Conservation (phyloP, 2,888 invertebrate genomes). For the Sesia apiformis region DNA sequence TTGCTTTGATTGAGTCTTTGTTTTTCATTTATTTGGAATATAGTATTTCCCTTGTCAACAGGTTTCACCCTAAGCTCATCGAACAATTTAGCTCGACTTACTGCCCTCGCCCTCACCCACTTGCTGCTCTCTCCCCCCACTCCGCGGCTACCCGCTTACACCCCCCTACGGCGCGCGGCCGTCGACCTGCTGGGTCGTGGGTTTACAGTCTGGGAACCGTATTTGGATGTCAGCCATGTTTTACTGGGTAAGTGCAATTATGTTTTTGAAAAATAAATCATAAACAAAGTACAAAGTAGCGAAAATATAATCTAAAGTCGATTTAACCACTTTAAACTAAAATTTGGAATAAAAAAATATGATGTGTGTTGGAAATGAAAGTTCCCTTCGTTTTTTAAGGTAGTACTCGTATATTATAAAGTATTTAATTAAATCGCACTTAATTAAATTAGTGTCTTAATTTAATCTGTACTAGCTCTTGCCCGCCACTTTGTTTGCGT, state of each 20-base stretch:
- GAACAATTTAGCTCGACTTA: conserved; percentile 92
- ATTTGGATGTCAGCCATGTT: conserved; percentile 70
- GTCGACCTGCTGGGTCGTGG: conserved; percentile 98
- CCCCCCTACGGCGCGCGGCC: conserved; percentile 94
- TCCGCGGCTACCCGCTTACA: conserved; percentile 89
- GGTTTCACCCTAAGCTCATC: conserved; percentile 70
- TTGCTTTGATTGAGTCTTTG: neutral
- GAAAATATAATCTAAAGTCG: too few relatives aligned
- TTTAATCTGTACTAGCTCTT: too few relatives aligned
- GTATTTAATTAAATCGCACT: too few relatives aligned
- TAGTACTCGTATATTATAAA: too few relatives aligned
- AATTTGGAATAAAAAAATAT: too few relatives aligned
- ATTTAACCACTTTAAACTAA: too few relatives aligned
- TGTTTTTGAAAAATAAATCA: neutral
- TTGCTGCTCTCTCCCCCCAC: conserved; percentile 91
- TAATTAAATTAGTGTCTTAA: too few relatives aligned
- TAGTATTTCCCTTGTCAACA: conserved; percentile 12
- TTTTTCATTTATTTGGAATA: neutral
- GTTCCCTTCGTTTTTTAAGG: too few relatives aligned
- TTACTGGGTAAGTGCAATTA: conserved; percentile 35
- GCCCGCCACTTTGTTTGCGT: too few relatives aligned
- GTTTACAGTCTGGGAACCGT: conserved; percentile 99
- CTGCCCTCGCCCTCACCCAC: conserved; percentile 95
- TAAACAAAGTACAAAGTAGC: too few relatives aligned
- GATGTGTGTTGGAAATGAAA: too few relatives aligned